Evolutionary conservation across 37 sponge, comb jelly and placozoan species (phyloP), one percentile per base, ranked within the genome.

Genomic region (Bolinopsis microptera): DNA sequence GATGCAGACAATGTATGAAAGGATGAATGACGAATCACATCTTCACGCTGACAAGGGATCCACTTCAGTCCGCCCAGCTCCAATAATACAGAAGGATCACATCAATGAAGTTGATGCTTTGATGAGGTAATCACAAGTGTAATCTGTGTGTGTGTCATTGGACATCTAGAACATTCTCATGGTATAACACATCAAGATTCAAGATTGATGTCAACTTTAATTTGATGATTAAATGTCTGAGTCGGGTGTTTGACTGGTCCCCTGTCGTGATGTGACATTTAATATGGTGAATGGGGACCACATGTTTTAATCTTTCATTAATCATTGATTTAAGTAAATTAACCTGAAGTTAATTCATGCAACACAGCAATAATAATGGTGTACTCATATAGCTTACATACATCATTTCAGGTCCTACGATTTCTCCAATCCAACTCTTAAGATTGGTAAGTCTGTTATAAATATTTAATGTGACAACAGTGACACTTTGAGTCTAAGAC

Each of bases 1-100:
- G 90, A 86, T 86, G 90, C n/a, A 86, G 61, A 41, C 90, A 3
- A 86, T 86, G 90, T 33, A 27, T 16, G 61, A 41, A 25, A 40
- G 90, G 25, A 35, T 86, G 61, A 86, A 40, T 0, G 32, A 40
- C 31, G 90, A 86, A 38, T 41, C 41, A n/a, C 28, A 28, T 27
- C 90, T 86, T 0, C 90, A 86, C 90, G 31, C 31, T 2, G 75
- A 72, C 75, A 72, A 72, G 13, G 3, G 3, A 8, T 23, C 75
- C 2, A 72, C 75, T 23, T 72, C 75, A 72, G 31, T 28, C 5
- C 75, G 5, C 5, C 75, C 26, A 8, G 3, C 75, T 30, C 26
- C 75, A 5, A 28, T 72, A 23, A 13, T 48, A 18, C 61, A 48
- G 61, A 5, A 48, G 61, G 13, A 13, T 5, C 5, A 48, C 61